phyloP scores from a whole-genome alignment of 64 coral and sea anemone species.

The Dendronephthya gigantea region DNA sequence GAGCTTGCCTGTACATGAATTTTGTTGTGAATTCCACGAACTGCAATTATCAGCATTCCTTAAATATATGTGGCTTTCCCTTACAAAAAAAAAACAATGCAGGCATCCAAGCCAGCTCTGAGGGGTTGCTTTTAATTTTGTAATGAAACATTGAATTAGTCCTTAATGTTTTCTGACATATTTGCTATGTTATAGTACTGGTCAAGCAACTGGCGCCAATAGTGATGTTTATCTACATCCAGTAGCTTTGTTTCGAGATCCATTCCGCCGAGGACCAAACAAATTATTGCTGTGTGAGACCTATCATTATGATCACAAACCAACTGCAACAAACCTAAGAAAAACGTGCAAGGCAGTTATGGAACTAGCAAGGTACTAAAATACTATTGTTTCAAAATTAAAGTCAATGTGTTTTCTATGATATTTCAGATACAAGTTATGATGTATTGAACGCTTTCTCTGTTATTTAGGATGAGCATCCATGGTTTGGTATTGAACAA shows the following conservation, averaged over 20 bases:
- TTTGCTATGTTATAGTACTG: slow-evolving; percentile 36
- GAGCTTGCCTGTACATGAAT: too few relatives aligned
- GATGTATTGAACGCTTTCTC: neutral
- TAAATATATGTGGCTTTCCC: too few relatives aligned
- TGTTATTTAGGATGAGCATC: slow-evolving; percentile 23
- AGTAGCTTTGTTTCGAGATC: slow-evolving; percentile 65
- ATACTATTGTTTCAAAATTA: too few relatives aligned
- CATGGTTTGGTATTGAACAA: slow-evolving; percentile 99
- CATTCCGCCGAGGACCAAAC: slow-evolving; percentile 80
- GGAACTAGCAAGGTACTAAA: slow-evolving; percentile 49
- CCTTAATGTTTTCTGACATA: neutral
- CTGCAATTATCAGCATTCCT: too few relatives aligned
- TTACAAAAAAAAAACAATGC: too few relatives aligned
- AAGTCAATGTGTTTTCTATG: too few relatives aligned
- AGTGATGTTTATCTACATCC: slow-evolving; percentile 93
- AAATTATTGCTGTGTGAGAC: slow-evolving; percentile 85
- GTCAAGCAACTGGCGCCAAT: slow-evolving; percentile 72
- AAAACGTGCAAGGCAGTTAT: slow-evolving; percentile 58
- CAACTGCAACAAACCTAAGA: slow-evolving; percentile 61
- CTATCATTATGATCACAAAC: slow-evolving; percentile 83
- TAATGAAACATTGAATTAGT: neutral
- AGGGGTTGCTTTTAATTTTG: too few relatives aligned
- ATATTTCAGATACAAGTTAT: too few relatives aligned
- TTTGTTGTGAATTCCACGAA: too few relatives aligned
- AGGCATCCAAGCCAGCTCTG: too few relatives aligned